These are phyloP conservation scores for Calameuta idolon DNA, from an alignment of 2,888 invertebrate genomes.

Conservation along the genomic window DNA sequence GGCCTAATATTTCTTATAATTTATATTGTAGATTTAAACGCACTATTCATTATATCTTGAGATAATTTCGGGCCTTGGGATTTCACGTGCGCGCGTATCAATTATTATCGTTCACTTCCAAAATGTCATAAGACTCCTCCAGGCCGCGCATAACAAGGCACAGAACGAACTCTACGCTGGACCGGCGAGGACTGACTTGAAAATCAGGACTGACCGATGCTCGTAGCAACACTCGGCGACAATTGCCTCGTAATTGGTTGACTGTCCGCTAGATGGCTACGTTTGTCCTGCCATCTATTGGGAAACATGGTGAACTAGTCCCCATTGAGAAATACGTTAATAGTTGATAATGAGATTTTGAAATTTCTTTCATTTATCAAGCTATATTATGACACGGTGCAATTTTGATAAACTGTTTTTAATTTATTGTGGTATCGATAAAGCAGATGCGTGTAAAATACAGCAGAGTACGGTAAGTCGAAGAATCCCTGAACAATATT, in stretches of 20 bases:
- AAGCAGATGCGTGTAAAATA: neutral
- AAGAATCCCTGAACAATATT: neutral
- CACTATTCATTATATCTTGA: constrained; percentile 4
- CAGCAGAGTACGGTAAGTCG: neutral
- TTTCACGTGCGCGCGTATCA: neutral
- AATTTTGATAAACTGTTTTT: neutral
- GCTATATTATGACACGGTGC: neutral
- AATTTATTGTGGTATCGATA: neutral
- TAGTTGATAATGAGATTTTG: neutral
- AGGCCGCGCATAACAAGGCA: neutral
- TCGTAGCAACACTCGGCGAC: constrained; percentile 19
- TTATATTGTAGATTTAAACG: neutral
- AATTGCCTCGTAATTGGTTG: neutral
- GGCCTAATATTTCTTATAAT: neutral
- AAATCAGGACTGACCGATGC: constrained; percentile 6
- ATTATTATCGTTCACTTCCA: neutral
- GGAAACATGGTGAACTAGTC: neutral
- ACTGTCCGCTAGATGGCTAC: neutral
- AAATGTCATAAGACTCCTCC: neutral
- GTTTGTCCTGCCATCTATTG: neutral
- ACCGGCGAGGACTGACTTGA: constrained; percentile 21
- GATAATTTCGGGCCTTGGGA: neutral
- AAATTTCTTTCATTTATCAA: neutral
- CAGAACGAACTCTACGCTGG: constrained; percentile 13
- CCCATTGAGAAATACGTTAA: neutral